Evolutionary conservation across 2,888 invertebrate species (phyloP).

Genomic region (Melieria picta): DNA sequence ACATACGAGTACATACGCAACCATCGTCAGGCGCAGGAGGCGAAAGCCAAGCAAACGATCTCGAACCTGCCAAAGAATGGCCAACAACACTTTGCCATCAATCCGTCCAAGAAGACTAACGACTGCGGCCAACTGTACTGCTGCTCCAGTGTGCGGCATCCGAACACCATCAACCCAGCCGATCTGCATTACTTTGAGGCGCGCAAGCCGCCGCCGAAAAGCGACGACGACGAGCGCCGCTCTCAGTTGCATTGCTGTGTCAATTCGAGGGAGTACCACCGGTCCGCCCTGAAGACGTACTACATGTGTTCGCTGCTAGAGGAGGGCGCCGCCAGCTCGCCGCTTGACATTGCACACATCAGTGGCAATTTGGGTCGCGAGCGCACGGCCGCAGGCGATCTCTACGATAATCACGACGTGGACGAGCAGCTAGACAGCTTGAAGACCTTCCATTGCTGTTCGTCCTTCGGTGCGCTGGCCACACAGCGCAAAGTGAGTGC

Average conservation of each 20-base stretch:
- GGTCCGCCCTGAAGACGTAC: conserved; percentile 60
- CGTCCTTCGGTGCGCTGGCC: conserved; percentile 60
- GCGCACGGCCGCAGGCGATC: conserved; percentile 21
- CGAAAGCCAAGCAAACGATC: conserved; percentile 51
- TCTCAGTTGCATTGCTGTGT: conserved; percentile 66
- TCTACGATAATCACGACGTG: conserved; percentile 30
- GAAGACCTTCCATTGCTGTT: conserved; percentile 66
- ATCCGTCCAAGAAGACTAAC: conserved; percentile 57
- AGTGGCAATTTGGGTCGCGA: conserved; percentile 24
- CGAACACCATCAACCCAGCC: conserved; percentile 53
- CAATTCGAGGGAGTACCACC: conserved; percentile 63
- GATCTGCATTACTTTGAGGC: conserved; percentile 45
- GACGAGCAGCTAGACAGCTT: conserved; percentile 33
- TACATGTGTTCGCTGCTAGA: conserved; percentile 69
- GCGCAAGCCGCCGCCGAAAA: conserved; percentile 15
- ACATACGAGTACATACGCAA: conserved; percentile 87
- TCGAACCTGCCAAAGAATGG: conserved; percentile 40
- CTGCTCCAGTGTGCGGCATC: conserved; percentile 65
- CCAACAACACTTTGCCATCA: conserved; percentile 27
- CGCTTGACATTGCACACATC: conserved; percentile 41
- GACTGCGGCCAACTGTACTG: conserved; percentile 59
- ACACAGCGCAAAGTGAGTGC: conserved; percentile 56
- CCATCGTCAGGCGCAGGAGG: conserved; percentile 66
- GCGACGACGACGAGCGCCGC: conserved; percentile 28
- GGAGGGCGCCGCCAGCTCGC: conserved; percentile 60